Base-by-base conservation (phyloP, 2,888 invertebrate species). In the Leucophenga montana region DNA sequence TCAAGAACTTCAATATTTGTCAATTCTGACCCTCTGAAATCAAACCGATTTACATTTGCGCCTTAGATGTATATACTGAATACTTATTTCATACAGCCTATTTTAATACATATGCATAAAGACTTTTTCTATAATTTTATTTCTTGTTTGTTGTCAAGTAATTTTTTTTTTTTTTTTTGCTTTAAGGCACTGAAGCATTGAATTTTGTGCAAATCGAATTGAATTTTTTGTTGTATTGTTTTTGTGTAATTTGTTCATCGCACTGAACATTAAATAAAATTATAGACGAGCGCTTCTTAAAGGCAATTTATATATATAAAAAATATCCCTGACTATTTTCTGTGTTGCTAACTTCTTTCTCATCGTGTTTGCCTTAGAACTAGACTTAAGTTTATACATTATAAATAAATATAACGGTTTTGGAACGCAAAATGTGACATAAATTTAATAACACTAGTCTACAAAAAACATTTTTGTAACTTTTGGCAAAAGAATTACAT, bases 161-260 rank as follows among this genome's bases (percentile, higher is more conserved):
- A 75, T 66, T 78, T n/a, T n/a, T n/a, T n/a, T n/a, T n/a, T n/a
- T n/a, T n/a, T n/a, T n/a, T n/a, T n/a, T 79, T 79, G 83, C 84
- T 77, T 85, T 85, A 85, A 85, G 85, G 85, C 85, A 85, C 85
- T 85, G 86, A 85, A 85, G 86, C 86, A 80, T 80, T 83, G 76
- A 85, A 80, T 84, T 85, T 83, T 84, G 80, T 84, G 85, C 85
- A 82, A 83, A 71, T 75, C 72, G 73, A 79, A 80, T 73, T 61
- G 54, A 66, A 71, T 50, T n/a, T 50, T 16, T 11, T 50, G 2
- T 46, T 46, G 46, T 46, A 14, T 50, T n/a, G 50, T 50, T 1
- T n/a, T n/a, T n/a, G n/a, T n/a, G n/a, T n/a, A n/a, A n/a, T n/a
- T n/a, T n/a, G n/a, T n/a, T n/a, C n/a, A n/a, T n/a, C n/a, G n/a